These are phyloP conservation scores for Thalassophryne amazonica DNA, from an alignment of 2,797 vertebrate species.

Conservation along the genomic window DNA sequence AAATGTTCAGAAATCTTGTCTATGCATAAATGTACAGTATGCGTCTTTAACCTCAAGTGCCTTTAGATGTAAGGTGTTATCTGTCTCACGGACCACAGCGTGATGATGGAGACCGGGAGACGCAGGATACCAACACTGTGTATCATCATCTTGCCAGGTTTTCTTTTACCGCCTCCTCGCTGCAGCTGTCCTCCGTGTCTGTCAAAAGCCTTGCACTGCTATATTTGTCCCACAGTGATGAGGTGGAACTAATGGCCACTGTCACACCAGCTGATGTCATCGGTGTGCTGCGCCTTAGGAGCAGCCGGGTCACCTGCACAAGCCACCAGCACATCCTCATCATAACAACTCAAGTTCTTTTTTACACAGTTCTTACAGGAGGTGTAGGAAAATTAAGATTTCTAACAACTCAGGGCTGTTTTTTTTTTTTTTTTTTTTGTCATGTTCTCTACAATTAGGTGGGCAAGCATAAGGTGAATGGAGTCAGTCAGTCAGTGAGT, in stretches of 20 bases:
- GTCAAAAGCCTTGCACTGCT: constrained; percentile 62
- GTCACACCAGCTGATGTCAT: constrained; percentile 74
- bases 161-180: constrained; percentile 58
- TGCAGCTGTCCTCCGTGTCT: constrained; percentile 73
- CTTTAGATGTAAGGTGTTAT: constrained; percentile 40
- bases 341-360: neutral
- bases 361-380: constrained; percentile 4
- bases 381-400: too few species aligned
- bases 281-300: constrained; percentile 54
- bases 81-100: constrained; percentile 41
- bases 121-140: constrained; percentile 47
- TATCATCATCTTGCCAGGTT: constrained; percentile 74
- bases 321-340: constrained; percentile 19
- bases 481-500: too few species aligned
- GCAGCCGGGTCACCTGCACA: constrained; percentile 53
- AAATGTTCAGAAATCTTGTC: constrained; percentile 8
- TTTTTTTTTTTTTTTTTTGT: too few species aligned
- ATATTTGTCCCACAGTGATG: constrained; percentile 78
- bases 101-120: constrained; percentile 40
- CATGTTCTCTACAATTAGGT: too few species aligned
- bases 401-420: too few species aligned
- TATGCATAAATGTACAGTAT: constrained; percentile 3
- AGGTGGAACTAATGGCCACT: constrained; percentile 78
- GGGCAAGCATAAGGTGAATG: too few species aligned
- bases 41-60: constrained; percentile 14